phyloP scores from a whole-genome alignment of 2,797 vertebrate species.

The Otolemur crassicaudatus region DNA sequence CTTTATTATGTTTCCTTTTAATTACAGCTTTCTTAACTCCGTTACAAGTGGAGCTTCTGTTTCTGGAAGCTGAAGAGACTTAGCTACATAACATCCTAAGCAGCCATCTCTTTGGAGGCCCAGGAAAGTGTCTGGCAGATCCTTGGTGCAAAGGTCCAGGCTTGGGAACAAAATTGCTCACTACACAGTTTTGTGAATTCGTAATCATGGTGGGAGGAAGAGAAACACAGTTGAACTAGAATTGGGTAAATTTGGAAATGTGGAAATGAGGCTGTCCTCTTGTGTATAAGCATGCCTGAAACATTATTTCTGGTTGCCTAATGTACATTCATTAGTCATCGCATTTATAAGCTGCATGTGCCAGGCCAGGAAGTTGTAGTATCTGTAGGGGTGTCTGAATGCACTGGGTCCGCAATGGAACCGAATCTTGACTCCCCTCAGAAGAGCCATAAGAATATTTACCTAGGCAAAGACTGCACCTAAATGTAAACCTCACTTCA shows the following conservation, averaged over 20 bases:
- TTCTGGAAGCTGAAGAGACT: conserved; percentile 58
- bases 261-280: conserved; percentile 11
- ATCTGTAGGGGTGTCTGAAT: background rate
- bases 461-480: background rate
- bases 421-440: background rate
- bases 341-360: background rate
- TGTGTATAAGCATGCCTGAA: background rate
- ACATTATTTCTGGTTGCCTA: background rate
- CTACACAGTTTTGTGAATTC: background rate
- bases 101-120: conserved; percentile 14
- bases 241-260: background rate
- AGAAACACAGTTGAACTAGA: conserved; percentile 37
- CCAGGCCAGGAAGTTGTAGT: background rate
- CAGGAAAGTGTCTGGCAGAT: background rate
- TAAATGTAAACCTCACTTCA: background rate
- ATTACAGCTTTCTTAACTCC: conserved; percentile 73
- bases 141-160: background rate
- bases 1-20: conserved; percentile 74
- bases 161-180: background rate
- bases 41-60: conserved; percentile 67
- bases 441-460: background rate
- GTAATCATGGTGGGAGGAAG: background rate
- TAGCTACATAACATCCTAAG: background rate
- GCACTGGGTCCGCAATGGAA: background rate
- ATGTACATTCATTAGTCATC: background rate